Evolutionary conservation across 2,888 invertebrate genomes (phyloP).

Genomic region (Alsophila aescularia): DNA sequence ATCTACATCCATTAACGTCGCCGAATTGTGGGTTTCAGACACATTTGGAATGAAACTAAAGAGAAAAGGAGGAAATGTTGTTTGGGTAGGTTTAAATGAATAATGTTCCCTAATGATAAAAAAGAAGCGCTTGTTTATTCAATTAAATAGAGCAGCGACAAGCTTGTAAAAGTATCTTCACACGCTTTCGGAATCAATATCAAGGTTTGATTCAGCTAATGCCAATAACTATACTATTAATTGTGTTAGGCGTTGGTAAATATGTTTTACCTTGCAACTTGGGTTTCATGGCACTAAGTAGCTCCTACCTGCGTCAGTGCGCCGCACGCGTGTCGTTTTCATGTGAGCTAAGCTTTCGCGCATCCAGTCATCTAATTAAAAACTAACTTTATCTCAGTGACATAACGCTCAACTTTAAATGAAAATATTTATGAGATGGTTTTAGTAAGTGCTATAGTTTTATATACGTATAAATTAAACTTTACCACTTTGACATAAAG

Average conservation of each 20-base stretch:
- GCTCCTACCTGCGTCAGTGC: neutral
- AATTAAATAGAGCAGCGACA: no score
- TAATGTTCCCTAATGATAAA: neutral
- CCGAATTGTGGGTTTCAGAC: constrained; percentile 26
- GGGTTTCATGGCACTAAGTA: neutral
- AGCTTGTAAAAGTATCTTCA: no score
- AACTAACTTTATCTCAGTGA: constrained; percentile 21
- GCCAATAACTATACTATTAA: no score
- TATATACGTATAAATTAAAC: constrained; percentile 3
- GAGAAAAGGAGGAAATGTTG: constrained; percentile 20
- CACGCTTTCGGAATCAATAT: no score
- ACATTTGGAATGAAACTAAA: constrained; percentile 34
- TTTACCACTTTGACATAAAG: constrained; percentile 7
- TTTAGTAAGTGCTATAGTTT: constrained; percentile 13
- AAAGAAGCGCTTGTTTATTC: neutral
- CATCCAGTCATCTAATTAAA: constrained; percentile 16
- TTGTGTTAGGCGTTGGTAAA: no score
- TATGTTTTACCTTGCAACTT: no score
- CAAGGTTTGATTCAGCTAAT: no score
- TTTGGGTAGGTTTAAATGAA: constrained; percentile 9
- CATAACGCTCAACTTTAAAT: constrained; percentile 23
- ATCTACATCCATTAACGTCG: constrained; percentile 30
- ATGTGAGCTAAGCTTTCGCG: constrained; percentile 13
- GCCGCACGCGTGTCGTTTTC: constrained; percentile 3
- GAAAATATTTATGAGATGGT: constrained; percentile 21